Conservation (phyloP, 2,888 invertebrate genomes). For the Epinotia brunnichana region DNA sequence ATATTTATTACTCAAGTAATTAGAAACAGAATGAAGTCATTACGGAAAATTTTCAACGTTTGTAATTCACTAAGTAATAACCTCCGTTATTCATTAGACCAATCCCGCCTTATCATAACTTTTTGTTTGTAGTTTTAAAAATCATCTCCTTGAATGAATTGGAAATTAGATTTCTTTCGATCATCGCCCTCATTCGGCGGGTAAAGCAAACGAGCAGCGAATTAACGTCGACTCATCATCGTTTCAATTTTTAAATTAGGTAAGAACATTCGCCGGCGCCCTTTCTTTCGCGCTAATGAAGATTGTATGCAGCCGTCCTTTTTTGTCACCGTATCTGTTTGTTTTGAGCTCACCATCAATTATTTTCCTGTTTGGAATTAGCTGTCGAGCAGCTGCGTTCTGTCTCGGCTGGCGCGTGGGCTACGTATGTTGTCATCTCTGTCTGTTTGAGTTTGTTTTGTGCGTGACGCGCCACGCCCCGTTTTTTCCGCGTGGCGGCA, state of each 20-base stretch:
- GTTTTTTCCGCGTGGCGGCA: conserved; percentile 59
- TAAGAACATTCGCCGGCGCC: conserved; percentile 65
- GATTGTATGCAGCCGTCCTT: conserved; percentile 78
- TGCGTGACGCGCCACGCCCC: conserved; percentile 82
- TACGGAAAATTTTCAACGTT: conserved; percentile 70
- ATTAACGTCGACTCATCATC: conserved; percentile 76
- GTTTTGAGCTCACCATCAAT: conserved; percentile 82
- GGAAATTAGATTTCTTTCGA: conserved; percentile 69
- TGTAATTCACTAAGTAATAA: conserved; percentile 71
- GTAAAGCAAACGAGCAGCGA: conserved; percentile 60
- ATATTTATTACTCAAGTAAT: conserved; percentile 60
- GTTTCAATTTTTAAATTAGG: conserved; percentile 72
- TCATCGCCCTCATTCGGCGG: conserved; percentile 57
- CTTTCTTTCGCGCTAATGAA: conserved; percentile 73
- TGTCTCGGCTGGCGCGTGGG: conserved; percentile 56
- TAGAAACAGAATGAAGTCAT: conserved; percentile 63
- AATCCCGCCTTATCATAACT: conserved; percentile 71
- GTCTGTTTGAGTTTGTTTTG: conserved; percentile 78
- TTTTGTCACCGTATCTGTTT: conserved; percentile 83
- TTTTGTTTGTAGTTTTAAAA: conserved; percentile 72
- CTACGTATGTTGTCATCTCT: conserved; percentile 57
- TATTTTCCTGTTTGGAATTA: conserved; percentile 81
- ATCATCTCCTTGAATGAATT: conserved; percentile 71
- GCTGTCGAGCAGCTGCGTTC: conserved; percentile 67
- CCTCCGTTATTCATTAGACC: conserved; percentile 67